phyloP scores from a whole-genome alignment of 2,113 vertebrate genomes.

The Pithys albifrons region DNA sequence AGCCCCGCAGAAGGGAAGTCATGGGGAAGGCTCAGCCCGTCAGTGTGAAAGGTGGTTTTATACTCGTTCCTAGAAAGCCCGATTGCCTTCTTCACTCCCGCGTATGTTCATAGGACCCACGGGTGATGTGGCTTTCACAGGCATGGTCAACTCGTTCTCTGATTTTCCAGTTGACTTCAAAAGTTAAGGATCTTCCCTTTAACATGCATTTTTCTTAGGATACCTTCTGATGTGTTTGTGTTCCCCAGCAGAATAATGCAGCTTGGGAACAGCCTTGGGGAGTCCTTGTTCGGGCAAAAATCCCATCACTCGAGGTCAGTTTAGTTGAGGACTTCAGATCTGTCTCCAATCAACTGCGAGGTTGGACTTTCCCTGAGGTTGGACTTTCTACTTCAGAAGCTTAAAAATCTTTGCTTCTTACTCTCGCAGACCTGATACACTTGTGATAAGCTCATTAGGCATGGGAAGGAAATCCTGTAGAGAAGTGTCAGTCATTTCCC shows the following conservation, averaged over 20 bases:
- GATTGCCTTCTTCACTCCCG: background rate
- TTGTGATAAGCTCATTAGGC: background rate
- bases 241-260: background rate
- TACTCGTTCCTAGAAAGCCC: background rate
- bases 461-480: background rate
- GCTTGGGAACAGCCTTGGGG: accelerated
- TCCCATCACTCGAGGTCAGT: background rate
- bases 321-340: background rate
- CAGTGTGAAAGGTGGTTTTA: accelerated
- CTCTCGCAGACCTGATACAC: background rate
- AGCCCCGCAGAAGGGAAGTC: background rate
- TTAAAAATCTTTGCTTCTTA: background rate
- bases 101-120: accelerated
- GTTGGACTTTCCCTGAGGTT: background rate
- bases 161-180: background rate
- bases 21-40: background rate
- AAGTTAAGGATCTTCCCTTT: background rate
- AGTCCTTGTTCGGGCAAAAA: background rate
- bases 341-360: background rate
- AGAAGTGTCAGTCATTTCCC: background rate
- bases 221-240: background rate
- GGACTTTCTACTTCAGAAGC: background rate
- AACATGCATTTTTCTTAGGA: background rate
- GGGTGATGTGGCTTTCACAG: background rate
- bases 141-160: background rate